Conservation (phyloP, 2,113 vertebrate genomes). For the Ptilorrhoa leucosticta region DNA sequence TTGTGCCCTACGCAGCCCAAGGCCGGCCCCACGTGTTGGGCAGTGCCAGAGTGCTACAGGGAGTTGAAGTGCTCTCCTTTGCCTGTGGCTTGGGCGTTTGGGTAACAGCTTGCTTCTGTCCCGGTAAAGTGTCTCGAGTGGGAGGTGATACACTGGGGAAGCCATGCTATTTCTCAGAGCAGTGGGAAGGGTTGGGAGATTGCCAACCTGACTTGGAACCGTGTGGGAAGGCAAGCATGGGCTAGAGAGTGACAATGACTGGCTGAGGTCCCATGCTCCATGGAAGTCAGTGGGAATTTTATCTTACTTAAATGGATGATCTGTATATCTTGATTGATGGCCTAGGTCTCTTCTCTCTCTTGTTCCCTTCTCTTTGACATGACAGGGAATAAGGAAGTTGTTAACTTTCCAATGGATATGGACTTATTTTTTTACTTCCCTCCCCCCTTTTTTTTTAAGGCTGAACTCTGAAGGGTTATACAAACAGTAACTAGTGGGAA, state of each 20-base stretch:
- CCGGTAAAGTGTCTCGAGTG: fast-evolving
- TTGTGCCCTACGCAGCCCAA: fast-evolving
- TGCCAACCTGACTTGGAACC: neutral
- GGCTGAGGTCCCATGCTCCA: neutral
- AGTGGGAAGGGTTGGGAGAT: neutral
- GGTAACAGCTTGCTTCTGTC: neutral
- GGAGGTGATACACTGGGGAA: neutral
- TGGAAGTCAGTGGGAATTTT: neutral
- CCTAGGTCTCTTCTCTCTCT: too few species aligned
- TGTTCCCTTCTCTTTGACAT: neutral
- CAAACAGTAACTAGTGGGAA: slow-evolving; percentile 49
- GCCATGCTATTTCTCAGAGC: neutral
- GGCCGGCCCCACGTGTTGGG: neutral
- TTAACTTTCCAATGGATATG: neutral
- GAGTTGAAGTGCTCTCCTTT: neutral
- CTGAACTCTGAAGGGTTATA: slow-evolving; percentile 15
- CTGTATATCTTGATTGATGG: neutral
- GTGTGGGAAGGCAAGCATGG: neutral
- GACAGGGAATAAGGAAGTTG: neutral
- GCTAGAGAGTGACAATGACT: neutral
- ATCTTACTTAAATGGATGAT: neutral
- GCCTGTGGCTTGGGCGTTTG: neutral
- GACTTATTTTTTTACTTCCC: neutral
- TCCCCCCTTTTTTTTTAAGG: neutral
- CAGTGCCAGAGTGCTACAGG: neutral